A percentile compares a stretch with the other conserved stretches of the same genome.
Evolutionary conservation across 2,888 invertebrate genomes (phyloP).

Genomic region (Agrenia bidenticulata): DNA sequence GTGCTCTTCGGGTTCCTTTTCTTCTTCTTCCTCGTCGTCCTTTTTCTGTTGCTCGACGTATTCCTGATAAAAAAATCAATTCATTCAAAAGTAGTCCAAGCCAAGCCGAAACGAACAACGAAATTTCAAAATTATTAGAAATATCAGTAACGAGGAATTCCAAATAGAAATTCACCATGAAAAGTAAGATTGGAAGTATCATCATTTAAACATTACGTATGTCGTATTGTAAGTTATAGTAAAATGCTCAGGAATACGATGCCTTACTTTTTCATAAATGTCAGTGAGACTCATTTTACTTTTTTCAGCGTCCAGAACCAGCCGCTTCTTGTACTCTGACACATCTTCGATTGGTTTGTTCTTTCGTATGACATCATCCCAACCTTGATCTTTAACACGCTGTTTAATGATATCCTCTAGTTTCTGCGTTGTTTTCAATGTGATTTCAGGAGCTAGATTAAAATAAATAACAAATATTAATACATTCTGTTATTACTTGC

Average conservation of each 20-base stretch:
- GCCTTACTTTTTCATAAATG: constrained; percentile 76
- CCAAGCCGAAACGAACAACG: no score
- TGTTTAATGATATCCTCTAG: constrained; percentile 89
- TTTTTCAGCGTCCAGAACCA: constrained; percentile 88
- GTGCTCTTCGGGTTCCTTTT: constrained; percentile 68
- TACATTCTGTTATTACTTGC: neutral
- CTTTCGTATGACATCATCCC: constrained; percentile 90
- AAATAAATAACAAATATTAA: neutral
- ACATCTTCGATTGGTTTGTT: constrained; percentile 80
- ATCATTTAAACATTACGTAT: constrained; percentile 23
- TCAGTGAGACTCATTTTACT: constrained; percentile 90
- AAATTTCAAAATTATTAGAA: neutral
- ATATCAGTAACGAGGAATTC: constrained; percentile 46
- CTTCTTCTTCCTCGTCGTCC: constrained; percentile 62
- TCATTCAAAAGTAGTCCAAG: no score
- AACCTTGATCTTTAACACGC: constrained; percentile 87
- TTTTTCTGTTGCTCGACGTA: constrained; percentile 69
- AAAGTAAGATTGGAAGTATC: constrained; percentile 33
- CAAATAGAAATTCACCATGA: constrained; percentile 33
- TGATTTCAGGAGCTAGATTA: constrained; percentile 76
- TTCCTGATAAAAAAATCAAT: constrained; percentile 59
- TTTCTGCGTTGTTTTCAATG: constrained; percentile 81
- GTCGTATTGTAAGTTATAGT: neutral
- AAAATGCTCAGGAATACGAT: neutral
- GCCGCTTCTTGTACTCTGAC: constrained; percentile 79